Evolutionary conservation across 23 tunicate genomes (phyloP).

Genomic region (Diplosoma virens): DNA sequence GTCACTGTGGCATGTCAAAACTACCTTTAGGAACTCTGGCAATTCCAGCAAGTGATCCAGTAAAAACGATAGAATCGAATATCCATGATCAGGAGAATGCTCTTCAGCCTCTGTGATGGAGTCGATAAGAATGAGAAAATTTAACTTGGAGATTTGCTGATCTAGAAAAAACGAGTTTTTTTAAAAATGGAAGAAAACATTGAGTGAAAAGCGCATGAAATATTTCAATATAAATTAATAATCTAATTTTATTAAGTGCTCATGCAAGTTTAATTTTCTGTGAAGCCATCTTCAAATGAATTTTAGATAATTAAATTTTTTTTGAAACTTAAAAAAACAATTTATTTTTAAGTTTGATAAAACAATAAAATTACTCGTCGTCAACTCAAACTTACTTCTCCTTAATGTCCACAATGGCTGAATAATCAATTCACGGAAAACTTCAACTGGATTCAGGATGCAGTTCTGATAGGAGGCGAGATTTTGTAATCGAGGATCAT

Average conservation of each 20-base stretch:
- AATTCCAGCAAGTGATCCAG: conserved; percentile 50
- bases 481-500: conserved; percentile 61
- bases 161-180: no score
- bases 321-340: no score
- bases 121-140: conserved; percentile 79
- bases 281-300: no score
- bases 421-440: conserved; percentile 59
- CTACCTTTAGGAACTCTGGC: conserved; percentile 80
- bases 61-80: conserved; percentile 75
- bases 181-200: not conserved
- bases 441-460: conserved; percentile 69
- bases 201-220: not conserved
- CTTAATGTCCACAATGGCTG: conserved; percentile 65
- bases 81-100: conserved; percentile 85
- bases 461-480: conserved; percentile 73
- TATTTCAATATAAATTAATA: no score
- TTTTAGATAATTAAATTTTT: no score
- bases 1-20: conserved; percentile 66
- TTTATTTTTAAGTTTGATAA: no score
- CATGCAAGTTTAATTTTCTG: no score
- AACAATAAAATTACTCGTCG: no score
- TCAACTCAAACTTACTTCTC: conserved; percentile 53
- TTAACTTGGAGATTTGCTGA: conserved; percentile 55
- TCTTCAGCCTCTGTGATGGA: conserved; percentile 70
- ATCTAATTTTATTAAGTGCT: no score